These are phyloP conservation scores for Cebus imitator DNA, from an alignment of 2,113 vertebrate genomes.

Conservation along the genomic window DNA sequence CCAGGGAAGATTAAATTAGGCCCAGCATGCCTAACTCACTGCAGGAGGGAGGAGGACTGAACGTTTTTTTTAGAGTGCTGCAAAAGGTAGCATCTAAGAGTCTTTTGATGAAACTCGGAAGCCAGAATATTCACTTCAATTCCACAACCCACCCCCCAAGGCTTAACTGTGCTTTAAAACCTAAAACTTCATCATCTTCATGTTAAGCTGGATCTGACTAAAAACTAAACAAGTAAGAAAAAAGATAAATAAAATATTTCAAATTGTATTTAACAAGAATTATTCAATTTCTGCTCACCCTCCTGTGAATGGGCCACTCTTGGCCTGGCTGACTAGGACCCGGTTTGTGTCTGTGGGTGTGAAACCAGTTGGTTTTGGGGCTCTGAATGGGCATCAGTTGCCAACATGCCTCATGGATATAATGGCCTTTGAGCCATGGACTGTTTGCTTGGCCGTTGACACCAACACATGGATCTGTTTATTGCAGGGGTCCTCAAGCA, in stretches of 20 bases:
- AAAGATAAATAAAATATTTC: neutral
- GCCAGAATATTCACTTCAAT: neutral
- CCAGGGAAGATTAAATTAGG: too few species aligned
- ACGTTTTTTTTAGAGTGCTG: neutral
- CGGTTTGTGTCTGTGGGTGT: neutral
- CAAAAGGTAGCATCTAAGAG: neutral
- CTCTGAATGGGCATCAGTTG: neutral
- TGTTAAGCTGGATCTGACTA: neutral
- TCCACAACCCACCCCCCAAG: neutral
- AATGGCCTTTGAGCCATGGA: neutral
- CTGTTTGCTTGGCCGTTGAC: neutral
- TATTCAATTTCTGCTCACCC: neutral
- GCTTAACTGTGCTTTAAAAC: neutral
- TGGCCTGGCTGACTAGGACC: rapidly evolving
- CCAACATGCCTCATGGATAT: neutral
- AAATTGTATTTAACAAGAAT: neutral
- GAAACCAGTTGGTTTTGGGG: neutral
- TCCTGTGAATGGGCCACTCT: neutral
- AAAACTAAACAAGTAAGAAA: neutral
- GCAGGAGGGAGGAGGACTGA: too few species aligned
- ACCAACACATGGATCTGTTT: neutral
- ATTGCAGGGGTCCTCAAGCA: neutral
- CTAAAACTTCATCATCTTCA: neutral
- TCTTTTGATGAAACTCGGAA: neutral
- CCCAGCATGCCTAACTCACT: rapidly evolving